Conservation (phyloP, 2,113 vertebrate genomes). For the Bubo bubo region DNA sequence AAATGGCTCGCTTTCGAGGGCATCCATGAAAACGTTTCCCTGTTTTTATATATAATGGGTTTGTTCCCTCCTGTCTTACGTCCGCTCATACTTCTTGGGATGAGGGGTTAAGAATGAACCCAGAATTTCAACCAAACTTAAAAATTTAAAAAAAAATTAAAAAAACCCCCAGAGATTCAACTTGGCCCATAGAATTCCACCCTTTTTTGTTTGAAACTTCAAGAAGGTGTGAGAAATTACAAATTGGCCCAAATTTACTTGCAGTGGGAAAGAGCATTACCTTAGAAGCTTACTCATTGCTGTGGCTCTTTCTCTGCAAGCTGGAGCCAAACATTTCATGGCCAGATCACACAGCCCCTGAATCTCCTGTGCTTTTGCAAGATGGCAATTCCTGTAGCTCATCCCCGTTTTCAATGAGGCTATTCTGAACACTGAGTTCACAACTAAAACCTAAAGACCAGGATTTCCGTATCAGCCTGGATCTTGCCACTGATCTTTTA, state of each 20-base stretch:
- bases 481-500: conserved; percentile 25
- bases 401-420: neutral
- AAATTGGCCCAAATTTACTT: neutral
- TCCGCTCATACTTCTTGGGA: neutral
- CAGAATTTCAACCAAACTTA: neutral
- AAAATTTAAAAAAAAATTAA: neutral
- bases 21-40: neutral
- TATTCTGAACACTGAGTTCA: neutral
- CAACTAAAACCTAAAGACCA: neutral
- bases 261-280: neutral
- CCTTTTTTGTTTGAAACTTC: neutral
- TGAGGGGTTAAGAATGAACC: neutral
- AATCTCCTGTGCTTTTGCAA: neutral
- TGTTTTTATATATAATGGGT: neutral
- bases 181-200: neutral
- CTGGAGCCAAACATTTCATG: neutral
- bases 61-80: neutral
- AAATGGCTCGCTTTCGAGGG: fast-evolving
- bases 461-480: neutral
- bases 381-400: neutral
- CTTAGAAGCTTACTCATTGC: neutral
- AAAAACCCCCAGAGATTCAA: neutral
- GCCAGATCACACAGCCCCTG: neutral
- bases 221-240: neutral
- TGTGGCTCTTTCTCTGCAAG: neutral